A percentile compares a stretch with the other conserved stretches of the same genome.
phyloP scores from a whole-genome alignment of 1,140 invertebrate genomes.

The Aphelenchoides besseyi region DNA sequence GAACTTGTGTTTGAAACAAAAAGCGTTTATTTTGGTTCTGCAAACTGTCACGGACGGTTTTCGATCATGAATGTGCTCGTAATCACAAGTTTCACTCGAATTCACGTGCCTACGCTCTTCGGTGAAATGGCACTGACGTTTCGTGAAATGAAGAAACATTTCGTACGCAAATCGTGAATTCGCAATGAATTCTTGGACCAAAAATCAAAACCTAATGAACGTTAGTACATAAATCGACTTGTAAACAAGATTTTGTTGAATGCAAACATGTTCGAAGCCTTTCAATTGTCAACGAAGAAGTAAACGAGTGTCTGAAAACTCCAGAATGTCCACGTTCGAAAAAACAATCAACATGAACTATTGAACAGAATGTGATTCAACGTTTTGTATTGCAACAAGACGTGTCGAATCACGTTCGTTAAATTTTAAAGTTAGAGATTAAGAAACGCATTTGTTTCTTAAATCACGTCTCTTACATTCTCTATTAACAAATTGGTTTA shows the following conservation, averaged over 20 bases:
- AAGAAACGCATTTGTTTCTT: neutral
- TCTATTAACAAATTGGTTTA: neutral
- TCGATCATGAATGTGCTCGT: neutral
- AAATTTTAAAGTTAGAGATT: slow-evolving; percentile 1
- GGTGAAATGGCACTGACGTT: neutral
- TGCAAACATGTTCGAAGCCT: no score
- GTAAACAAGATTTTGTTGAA: no score
- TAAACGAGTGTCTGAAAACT: no score
- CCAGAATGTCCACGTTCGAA: no score
- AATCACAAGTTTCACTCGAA: neutral
- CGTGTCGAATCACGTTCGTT: no score
- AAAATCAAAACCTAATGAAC: neutral
- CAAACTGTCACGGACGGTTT: neutral
- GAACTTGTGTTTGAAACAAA: no score
- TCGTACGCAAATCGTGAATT: neutral
- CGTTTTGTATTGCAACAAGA: no score
- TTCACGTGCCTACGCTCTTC: neutral
- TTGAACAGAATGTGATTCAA: no score
- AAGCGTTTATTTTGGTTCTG: no score
- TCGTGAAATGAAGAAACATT: neutral
- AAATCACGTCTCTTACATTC: neutral
- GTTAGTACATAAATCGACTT: no score
- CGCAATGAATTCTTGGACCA: neutral
- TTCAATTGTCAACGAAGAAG: no score
- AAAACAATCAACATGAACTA: no score